Conservation (phyloP, 64 coral and sea anemone species). For the Catalaphyllia jardinei region DNA sequence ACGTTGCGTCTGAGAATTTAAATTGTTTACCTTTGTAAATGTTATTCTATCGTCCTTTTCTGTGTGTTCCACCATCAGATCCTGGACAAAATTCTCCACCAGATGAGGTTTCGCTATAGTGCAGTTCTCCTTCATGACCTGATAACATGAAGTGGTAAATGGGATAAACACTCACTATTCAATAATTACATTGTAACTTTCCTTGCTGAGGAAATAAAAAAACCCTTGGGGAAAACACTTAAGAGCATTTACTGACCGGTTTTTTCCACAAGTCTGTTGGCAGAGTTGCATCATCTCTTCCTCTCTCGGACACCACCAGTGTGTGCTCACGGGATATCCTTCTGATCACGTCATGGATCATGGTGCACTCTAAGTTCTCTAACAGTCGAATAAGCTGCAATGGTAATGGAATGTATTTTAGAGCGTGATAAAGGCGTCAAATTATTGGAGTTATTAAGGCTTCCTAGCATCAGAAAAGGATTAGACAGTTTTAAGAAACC, state of each 20-base stretch:
- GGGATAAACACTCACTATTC: neutral
- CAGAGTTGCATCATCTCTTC: constrained; percentile 91
- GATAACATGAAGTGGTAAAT: neutral
- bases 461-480: no score
- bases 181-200: no score
- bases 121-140: constrained; percentile 97
- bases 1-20: neutral
- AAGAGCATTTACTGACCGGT: constrained; percentile 56
- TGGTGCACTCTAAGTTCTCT: constrained; percentile 95
- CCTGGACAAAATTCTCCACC: constrained; percentile 93
- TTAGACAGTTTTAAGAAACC: no score
- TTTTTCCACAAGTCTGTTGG: constrained; percentile 98
- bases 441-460: neutral
- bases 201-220: no score
- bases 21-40: constrained; percentile 64
- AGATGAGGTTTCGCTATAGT: constrained; percentile 92
- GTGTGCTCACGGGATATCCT: constrained; percentile 99
- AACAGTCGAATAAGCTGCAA: constrained; percentile 74
- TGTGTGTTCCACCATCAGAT: constrained; percentile 80
- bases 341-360: constrained; percentile 93
- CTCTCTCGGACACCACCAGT: constrained; percentile 91
- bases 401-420: neutral
- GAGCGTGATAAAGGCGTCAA: neutral
- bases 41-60: constrained; percentile 72
- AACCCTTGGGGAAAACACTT: neutral